These are phyloP conservation scores for Lissonota sp. DNA, from an alignment of 2,888 invertebrate genomes.

Conservation along the genomic window DNA sequence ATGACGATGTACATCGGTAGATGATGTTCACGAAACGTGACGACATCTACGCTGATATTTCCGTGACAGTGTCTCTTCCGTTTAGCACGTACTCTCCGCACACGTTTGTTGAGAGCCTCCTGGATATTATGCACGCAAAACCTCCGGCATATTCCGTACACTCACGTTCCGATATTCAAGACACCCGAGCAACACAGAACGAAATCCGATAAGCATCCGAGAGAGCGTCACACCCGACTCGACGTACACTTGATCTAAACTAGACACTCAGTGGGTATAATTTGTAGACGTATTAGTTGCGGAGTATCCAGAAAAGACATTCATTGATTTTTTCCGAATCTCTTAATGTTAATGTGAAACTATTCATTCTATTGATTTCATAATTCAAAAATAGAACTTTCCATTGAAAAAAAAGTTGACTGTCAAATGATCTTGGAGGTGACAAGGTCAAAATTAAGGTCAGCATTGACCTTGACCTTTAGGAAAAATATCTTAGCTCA, in stretches of 20 bases:
- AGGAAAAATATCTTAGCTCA: too few relatives aligned
- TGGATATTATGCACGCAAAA: background rate
- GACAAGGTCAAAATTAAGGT: too few relatives aligned
- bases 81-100: constrained; percentile 16
- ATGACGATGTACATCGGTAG: constrained; percentile 19
- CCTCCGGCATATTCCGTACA: constrained; percentile 8
- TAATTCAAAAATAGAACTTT: too few relatives aligned
- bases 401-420: too few relatives aligned
- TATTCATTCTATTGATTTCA: too few relatives aligned
- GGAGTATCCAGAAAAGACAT: too few relatives aligned
- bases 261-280: constrained; percentile 18
- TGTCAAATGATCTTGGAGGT: too few relatives aligned
- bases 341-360: too few relatives aligned
- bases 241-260: constrained; percentile 24
- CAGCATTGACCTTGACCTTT: too few relatives aligned
- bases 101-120: background rate
- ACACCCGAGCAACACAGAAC: constrained; percentile 34
- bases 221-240: constrained; percentile 1
- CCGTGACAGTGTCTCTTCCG: constrained; percentile 14
- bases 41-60: constrained; percentile 13
- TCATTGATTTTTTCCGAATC: too few relatives aligned
- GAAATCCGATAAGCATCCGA: constrained; percentile 55
- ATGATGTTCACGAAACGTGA: constrained; percentile 25
- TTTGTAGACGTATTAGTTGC: too few relatives aligned
- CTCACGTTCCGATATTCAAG: constrained; percentile 35